A percentile compares a stretch with the other conserved stretches of the same genome.
These are phyloP conservation scores for Seladonia tumulorum DNA, from an alignment of 2,888 invertebrate genomes.

Conservation along the genomic window DNA sequence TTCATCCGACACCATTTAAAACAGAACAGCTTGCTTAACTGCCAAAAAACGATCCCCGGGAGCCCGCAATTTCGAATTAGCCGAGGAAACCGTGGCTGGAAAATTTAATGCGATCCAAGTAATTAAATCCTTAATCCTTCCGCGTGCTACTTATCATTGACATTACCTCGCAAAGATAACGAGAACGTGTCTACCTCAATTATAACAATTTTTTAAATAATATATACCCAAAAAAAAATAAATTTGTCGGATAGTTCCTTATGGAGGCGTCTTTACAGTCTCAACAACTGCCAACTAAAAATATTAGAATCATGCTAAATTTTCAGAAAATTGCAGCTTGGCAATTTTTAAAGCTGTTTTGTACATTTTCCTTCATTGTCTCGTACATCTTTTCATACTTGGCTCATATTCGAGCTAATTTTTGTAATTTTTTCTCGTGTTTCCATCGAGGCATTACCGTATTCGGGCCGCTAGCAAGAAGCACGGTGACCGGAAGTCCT, in stretches of 20 bases:
- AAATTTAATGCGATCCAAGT: not conserved
- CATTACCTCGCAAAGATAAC: no score
- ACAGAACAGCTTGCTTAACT: not conserved
- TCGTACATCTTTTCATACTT: not conserved
- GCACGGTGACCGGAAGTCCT: not conserved
- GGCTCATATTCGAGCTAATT: not conserved
- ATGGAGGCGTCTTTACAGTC: no score
- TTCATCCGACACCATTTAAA: not conserved
- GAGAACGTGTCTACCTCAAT: no score
- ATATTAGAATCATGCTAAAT: no score
- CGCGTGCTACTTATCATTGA: no score
- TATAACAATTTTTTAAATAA: no score
- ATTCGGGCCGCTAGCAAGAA: conserved; percentile 28
- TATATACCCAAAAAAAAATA: not conserved
- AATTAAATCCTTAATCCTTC: not conserved
- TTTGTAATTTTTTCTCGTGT: not conserved
- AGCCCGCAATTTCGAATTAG: not conserved
- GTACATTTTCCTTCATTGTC: no score
- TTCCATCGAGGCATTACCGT: conserved; percentile 7
- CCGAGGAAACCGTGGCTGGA: not conserved
- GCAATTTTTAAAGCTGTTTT: no score
- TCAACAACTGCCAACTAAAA: no score
- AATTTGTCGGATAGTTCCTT: no score
- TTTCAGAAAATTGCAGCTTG: no score
- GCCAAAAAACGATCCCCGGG: not conserved